Base-by-base conservation (phyloP, 2,888 invertebrate genomes). In the Conistra vaccinii region DNA sequence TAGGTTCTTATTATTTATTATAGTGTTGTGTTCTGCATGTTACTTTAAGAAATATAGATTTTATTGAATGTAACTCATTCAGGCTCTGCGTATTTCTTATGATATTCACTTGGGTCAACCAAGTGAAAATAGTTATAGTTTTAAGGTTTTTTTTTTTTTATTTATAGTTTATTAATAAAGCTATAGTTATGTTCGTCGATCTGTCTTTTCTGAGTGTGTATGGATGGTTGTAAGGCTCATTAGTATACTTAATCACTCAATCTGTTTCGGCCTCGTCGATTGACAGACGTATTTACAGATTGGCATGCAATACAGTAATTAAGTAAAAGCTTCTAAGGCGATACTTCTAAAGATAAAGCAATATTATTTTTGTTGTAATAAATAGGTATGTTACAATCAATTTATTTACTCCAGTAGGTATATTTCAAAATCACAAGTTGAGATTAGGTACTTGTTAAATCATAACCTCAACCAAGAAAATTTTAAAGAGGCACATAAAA, bases 261-360 rank as follows among this genome's bases (percentile, higher is more conserved):
- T 66, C n/a, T 58, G 32, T 35, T 73, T 71, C 60, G n/a, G 42
- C 29, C 45, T 14, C 26, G 69, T 78, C 67, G 35, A 83, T 78
- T 79, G 71, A 70, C 71, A 77, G 42, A 66, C 42, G 55, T 70
- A 74, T 57, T 57, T 55, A 77, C 60, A 66, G 58, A 58, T 67
- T 71, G 39, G 75, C 90, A 89, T 88, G 89, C 87, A 87, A 88
- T 86, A 86, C 61, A 80, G 85, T 84, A 85, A 91, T 91, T 85
- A 88, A 78, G 78, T 76, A 77, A 83, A 80, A 79, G 35, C 78
- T 80, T 69, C 65, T 72, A 73, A n/a, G 63, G 17, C 58, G 39
- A 76, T 62, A n/a, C 23, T 70, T 63, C 63, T 60, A 53, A 75
- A 66, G 20, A 65, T 26, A 63, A 32, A 69, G 17, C 58, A 51